These are phyloP conservation scores for Taxidea taxus DNA, from an alignment of 2,113 vertebrate genomes.

Conservation along the genomic window DNA sequence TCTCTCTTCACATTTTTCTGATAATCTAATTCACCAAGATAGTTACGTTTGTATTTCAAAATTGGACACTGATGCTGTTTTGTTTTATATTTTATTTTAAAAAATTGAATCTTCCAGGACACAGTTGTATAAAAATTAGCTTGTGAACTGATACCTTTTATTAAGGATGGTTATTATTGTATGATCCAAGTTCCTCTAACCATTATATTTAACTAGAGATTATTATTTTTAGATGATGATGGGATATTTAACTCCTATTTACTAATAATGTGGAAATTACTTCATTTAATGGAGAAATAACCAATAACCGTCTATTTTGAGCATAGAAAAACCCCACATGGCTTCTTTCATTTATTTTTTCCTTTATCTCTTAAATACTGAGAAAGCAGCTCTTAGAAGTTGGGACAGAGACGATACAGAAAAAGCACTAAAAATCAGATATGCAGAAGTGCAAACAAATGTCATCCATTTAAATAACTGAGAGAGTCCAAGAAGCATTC, in stretches of 20 bases:
- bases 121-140: background rate
- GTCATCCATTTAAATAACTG: background rate
- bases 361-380: background rate
- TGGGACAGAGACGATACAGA: background rate
- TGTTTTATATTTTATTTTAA: background rate
- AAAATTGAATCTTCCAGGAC: background rate
- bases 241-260: background rate
- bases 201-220: background rate
- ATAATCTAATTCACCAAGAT: background rate
- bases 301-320: background rate
- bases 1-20: background rate
- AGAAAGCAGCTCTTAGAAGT: background rate
- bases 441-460: background rate
- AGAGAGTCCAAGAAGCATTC: background rate
- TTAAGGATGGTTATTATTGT: background rate
- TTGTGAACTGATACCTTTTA: background rate
- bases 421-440: background rate
- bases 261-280: background rate
- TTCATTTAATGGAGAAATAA: background rate
- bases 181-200: background rate
- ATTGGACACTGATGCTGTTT: background rate
- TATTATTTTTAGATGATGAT: background rate
- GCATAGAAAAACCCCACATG: background rate
- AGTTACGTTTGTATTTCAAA: background rate
- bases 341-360: background rate